Base-by-base conservation (phyloP, 1,140 invertebrate species). In the Drosophila jambulina region DNA sequence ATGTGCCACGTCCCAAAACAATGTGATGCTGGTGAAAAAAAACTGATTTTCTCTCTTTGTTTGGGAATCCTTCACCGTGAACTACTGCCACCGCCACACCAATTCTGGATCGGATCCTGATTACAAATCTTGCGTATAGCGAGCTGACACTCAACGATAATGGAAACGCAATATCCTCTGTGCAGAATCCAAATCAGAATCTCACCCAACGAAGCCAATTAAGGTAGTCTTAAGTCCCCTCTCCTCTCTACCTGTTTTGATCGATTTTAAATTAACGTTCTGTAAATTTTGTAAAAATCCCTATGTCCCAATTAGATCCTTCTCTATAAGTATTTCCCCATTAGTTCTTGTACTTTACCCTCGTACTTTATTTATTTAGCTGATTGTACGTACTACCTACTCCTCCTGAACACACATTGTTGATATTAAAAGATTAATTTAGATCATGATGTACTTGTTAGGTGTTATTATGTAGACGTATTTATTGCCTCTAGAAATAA, bases 91-190 rank as follows among this genome's bases (percentile, higher is more conserved):
- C 70, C 34, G 74, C 48, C n/a, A 13, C 23, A 67, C 58, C 40
- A 61, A 42, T 65, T 60, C 45, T 86, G 83, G 83, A 82, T 69
- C 23, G 58, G 43, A 62, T 68, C n/a, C 48, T 48, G 60, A 38
- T 56, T 38, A 38, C 48, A 49, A 23, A 29, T 40, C 69, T 49
- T 71, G 67, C 48, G 38, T 17, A 72, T 48, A 91, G 91, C 68
- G 91, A 91, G 78, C 76, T 92, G 91, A 92, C 91, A 12, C 75
- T 92, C 42, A 87, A 85, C 63, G 91, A 92, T 67, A 91, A 78
- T 78, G 91, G 86, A 67, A 76, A 69, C 65, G 71, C 91, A 23
- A 82, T 86, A 77, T 85, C 62, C 54, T 67, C 80, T 27, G 75
- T 87, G 51, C 70, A 49, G 48, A 84, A 78, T 72, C 62, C 63